phyloP scores from a whole-genome alignment of 2,113 vertebrate species.

The Hemiscyllium ocellatum region DNA sequence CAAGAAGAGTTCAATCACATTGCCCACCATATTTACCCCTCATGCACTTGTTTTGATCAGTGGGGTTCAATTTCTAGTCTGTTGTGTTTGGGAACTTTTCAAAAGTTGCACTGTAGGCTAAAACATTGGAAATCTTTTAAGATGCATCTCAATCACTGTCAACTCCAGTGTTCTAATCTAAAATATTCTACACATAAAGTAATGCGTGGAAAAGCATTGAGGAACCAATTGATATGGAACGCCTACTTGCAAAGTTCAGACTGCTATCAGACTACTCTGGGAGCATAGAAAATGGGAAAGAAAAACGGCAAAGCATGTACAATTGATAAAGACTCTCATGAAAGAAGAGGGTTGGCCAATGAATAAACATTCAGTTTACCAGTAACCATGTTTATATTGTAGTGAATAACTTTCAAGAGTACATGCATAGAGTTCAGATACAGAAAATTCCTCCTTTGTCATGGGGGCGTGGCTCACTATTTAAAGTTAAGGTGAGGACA shows the following conservation, averaged over 20 bases:
- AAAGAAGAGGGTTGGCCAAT: constrained; percentile 65
- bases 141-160: background rate
- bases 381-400: constrained; percentile 61
- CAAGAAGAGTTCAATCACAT: background rate
- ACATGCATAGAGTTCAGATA: constrained; percentile 69
- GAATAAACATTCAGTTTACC: constrained; percentile 67
- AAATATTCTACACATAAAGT: background rate
- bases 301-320: constrained; percentile 57
- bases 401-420: constrained; percentile 68
- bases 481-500: constrained; percentile 85
- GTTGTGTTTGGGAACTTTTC: background rate
- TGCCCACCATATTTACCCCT: background rate
- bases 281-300: constrained; percentile 64
- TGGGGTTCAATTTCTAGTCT: background rate
- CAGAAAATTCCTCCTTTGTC: constrained; percentile 73
- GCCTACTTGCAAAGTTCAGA: constrained; percentile 75
- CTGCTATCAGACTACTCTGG: constrained; percentile 53
- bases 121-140: background rate
- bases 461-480: constrained; percentile 66
- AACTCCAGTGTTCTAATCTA: background rate
- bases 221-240: constrained; percentile 57
- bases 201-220: constrained; percentile 62
- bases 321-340: constrained; percentile 67
- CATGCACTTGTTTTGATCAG: background rate
- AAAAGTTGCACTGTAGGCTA: background rate